Base-by-base conservation (phyloP, 2,888 invertebrate species). In the Pardosa pseudoannulata region DNA sequence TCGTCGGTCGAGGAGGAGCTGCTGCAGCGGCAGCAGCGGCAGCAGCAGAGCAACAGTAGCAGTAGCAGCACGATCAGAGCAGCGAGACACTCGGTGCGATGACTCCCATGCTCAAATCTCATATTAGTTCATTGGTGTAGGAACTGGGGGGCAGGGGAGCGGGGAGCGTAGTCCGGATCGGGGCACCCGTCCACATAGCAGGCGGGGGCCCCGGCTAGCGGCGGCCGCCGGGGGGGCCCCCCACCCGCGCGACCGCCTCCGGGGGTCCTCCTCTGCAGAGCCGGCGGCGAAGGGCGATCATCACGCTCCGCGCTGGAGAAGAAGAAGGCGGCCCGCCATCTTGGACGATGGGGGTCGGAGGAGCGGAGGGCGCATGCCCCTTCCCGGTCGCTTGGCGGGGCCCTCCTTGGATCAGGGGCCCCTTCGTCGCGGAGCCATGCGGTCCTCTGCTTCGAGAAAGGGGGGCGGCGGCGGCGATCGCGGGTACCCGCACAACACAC, bases 131-230 rank as follows among this genome's bases (percentile, higher is more conserved):
- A 88, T 88, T 73, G 88, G 87, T 83, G 67, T 87, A 88, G 87
- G 88, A 87, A 87, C 86, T 88, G n/a, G 78, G 88, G 81, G 82
- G 71, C 79, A 90, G 95, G 93, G 75, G 79, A 79, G 79, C 72
- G 80, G 80, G 72, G 83, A 73, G 65, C 50, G 50, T 78, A 78
- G 76, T 76, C 76, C 65, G 82, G 75, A 56, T 78, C 78, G 83
- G 83, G 78, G 83, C 67, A 31, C 67, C 70, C 70, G 39, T 78
- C 67, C 79, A 85, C 85, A 79, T 79, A 64, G 85, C 74, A 79
- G 85, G 79, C 79, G 79, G 79, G 85, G 79, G 85, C 79, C 78
- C 79, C 79, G 79, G 85, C 85, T 85, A 85, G 79, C 79, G 79
- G 85, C 85, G 79, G 73, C 83, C 83, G 78, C 83, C 83, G 78